Evolutionary conservation across 2,797 vertebrate genomes (phyloP).

Genomic region (Spatula versicolor): DNA sequence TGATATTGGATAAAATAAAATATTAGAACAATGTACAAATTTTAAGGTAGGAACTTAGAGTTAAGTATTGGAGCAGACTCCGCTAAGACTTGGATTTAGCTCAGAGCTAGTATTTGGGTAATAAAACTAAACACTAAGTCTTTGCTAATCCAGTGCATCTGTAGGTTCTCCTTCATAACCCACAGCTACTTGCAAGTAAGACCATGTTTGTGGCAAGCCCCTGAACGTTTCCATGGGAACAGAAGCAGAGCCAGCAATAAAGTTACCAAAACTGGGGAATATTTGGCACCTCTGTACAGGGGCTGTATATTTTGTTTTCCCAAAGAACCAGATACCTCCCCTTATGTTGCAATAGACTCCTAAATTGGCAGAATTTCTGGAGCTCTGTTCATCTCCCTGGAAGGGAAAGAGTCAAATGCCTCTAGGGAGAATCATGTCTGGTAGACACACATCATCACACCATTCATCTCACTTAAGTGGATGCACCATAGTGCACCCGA

Average conservation of each 20-base stretch:
- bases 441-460: not conserved
- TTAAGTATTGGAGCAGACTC: not conserved
- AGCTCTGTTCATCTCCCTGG: not conserved
- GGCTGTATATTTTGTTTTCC: not conserved
- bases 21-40: not conserved
- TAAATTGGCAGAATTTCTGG: not conserved
- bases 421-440: not conserved
- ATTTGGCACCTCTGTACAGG: not conserved
- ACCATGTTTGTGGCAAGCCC: not conserved
- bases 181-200: not conserved
- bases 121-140: not conserved
- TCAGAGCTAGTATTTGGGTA: not conserved
- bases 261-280: not conserved
- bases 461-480: not conserved
- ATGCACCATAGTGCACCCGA: fast-evolving
- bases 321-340: not conserved
- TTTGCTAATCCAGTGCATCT: not conserved
- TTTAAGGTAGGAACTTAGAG: not conserved
- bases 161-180: not conserved
- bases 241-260: not conserved
- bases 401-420: not conserved
- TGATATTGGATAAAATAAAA: not conserved
- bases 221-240: conserved; percentile 19
- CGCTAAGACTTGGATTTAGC: not conserved
- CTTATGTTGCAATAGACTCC: not conserved